Conservation (phyloP, 2,888 invertebrate genomes). For the Latheticus oryzae region DNA sequence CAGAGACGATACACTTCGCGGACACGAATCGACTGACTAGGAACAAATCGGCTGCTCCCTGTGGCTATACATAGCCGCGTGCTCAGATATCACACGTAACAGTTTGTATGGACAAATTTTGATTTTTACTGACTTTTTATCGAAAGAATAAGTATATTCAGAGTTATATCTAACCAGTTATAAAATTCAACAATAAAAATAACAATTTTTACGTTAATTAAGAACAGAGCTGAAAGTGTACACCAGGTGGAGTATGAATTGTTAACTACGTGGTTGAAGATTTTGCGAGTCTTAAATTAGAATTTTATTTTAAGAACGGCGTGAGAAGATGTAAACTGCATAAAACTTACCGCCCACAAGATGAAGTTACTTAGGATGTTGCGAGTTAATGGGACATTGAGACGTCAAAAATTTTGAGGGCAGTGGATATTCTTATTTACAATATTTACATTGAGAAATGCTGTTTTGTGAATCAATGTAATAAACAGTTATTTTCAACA, state of each 20-base stretch:
- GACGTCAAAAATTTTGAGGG: too few species aligned
- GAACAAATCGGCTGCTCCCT: conserved; percentile 48
- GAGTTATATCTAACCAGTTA: too few species aligned
- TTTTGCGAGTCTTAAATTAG: conserved; percentile 16
- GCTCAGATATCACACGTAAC: conserved; percentile 44
- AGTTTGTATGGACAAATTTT: conserved; percentile 14
- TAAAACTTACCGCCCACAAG: conserved; percentile 30
- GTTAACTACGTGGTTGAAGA: neutral
- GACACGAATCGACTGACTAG: conserved; percentile 60
- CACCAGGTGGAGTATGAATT: neutral
- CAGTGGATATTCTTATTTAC: too few species aligned
- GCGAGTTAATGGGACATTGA: too few species aligned
- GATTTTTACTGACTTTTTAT: conserved; percentile 2
- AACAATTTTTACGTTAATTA: too few species aligned
- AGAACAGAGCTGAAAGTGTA: too few species aligned
- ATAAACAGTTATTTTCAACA: too few species aligned
- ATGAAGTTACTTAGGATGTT: conserved; percentile 4
- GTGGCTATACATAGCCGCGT: conserved; percentile 55
- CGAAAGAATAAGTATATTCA: too few species aligned
- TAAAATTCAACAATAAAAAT: too few species aligned
- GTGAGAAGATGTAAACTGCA: conserved; percentile 16
- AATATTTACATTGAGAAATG: too few species aligned
- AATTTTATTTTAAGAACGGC: conserved; percentile 1
- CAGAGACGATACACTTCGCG: conserved; percentile 59
- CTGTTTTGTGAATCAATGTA: too few species aligned